These are phyloP conservation scores for Urocolius indicus DNA, from an alignment of 2,113 vertebrate genomes.

Conservation along the genomic window DNA sequence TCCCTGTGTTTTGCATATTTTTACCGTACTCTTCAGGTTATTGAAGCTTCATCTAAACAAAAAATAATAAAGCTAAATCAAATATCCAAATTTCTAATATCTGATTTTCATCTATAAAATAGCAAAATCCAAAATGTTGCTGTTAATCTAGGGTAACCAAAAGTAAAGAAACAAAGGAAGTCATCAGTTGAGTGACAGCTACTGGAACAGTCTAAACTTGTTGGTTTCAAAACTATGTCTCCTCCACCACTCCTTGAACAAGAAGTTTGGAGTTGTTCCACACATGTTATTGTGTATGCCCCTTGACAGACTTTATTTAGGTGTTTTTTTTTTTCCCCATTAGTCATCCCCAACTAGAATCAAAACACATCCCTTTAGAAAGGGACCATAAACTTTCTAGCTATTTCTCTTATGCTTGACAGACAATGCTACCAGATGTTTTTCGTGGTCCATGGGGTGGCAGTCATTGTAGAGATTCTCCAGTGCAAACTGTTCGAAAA, in stretches of 20 bases:
- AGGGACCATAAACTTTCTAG: neutral
- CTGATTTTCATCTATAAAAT: too few species aligned
- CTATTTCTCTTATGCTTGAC: slow-evolving; percentile 57
- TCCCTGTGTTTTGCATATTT: neutral
- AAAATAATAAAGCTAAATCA: too few species aligned
- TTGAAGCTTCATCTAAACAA: neutral
- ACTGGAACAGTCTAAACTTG: neutral
- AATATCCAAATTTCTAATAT: too few species aligned
- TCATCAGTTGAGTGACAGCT: neutral
- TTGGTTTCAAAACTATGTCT: neutral
- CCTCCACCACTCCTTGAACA: neutral
- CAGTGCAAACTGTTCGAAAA: slow-evolving; percentile 88
- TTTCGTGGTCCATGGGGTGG: slow-evolving; percentile 95
- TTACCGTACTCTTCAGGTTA: neutral
- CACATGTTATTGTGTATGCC: neutral
- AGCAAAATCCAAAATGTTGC: neutral
- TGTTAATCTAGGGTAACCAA: neutral
- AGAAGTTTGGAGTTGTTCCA: neutral
- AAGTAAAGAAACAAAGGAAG: neutral
- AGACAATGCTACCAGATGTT: slow-evolving; percentile 98
- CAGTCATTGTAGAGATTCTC: slow-evolving; percentile 92
- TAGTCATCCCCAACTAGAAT: neutral
- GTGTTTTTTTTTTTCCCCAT: neutral
- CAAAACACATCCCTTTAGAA: neutral
- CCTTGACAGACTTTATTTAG: neutral